Evolutionary conservation across 2,888 invertebrate genomes (phyloP).

Genomic region (Nomada lathburiana): DNA sequence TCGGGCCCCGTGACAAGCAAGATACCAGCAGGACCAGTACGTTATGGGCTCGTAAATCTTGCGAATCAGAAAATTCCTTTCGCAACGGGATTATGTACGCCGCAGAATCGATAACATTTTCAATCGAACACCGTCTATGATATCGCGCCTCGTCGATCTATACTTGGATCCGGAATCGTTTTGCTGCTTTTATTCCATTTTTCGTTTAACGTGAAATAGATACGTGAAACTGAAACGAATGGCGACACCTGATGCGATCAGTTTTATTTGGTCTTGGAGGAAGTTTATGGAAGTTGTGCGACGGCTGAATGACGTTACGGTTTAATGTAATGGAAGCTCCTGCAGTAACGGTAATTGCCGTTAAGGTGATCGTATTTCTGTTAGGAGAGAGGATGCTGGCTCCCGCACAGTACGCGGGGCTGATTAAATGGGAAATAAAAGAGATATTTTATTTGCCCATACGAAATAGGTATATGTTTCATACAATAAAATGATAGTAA

Average conservation of each 20-base stretch:
- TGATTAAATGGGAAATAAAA: no score
- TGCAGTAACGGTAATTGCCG: background rate
- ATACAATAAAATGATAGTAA: no score
- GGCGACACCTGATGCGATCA: constrained; percentile 3
- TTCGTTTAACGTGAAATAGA: background rate
- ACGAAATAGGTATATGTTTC: no score
- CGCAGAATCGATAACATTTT: constrained; percentile 14
- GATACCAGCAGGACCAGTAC: background rate
- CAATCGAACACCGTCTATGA: background rate
- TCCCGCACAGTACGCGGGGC: no score
- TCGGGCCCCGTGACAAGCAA: background rate
- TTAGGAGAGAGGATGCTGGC: background rate
- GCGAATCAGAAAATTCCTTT: constrained; percentile 23
- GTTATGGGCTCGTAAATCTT: constrained; percentile 24
- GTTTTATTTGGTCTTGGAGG: background rate
- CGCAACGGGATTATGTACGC: background rate
- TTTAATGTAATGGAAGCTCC: constrained; percentile 1
- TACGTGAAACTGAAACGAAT: background rate
- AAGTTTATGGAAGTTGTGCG: background rate
- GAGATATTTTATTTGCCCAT: no score
- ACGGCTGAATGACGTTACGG: background rate
- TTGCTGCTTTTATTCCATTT: background rate
- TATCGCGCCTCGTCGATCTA: background rate
- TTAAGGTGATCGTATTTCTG: constrained; percentile 6
- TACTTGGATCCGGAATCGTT: no score